phyloP scores from a whole-genome alignment of 1,140 invertebrate genomes.

The Eurytemora carolleeae region DNA sequence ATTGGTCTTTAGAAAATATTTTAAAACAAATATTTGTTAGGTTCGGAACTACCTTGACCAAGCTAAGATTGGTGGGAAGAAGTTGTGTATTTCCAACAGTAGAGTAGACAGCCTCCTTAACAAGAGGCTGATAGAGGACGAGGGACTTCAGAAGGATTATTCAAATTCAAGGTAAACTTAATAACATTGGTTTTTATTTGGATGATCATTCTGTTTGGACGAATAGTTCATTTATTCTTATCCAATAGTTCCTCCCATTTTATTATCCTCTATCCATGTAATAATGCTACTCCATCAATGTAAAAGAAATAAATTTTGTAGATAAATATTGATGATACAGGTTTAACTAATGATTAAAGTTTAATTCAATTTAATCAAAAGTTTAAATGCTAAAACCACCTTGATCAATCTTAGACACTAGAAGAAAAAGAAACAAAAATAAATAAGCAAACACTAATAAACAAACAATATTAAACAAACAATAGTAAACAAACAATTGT shows the following conservation, averaged over 20 bases:
- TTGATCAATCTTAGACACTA: too few relatives aligned
- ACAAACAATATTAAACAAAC: too few relatives aligned
- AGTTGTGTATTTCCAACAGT: background rate
- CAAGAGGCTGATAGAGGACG: background rate
- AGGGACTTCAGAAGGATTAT: background rate
- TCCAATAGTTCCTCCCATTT: background rate
- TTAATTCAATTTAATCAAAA: too few relatives aligned
- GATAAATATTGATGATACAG: too few relatives aligned
- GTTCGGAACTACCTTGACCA: background rate
- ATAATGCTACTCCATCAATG: too few relatives aligned
- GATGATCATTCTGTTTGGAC: background rate
- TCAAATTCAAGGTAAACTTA: background rate
- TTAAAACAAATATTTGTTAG: slow-evolving; percentile 73
- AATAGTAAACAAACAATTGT: too few relatives aligned
- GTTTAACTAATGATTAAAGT: background rate
- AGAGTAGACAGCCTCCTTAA: background rate
- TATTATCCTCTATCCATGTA: background rate
- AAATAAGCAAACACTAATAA: too few relatives aligned
- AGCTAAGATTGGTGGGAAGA: background rate
- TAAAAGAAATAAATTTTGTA: too few relatives aligned
- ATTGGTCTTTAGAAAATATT: slow-evolving; percentile 89
- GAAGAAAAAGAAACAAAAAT: too few relatives aligned
- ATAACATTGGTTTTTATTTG: background rate
- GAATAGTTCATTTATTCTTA: background rate
- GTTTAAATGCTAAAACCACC: too few relatives aligned